Percentiles rank a stretch among this genome's conserved stretches.
Conservation (phyloP, 2,797 vertebrate species). For the Poecilia wingei region DNA sequence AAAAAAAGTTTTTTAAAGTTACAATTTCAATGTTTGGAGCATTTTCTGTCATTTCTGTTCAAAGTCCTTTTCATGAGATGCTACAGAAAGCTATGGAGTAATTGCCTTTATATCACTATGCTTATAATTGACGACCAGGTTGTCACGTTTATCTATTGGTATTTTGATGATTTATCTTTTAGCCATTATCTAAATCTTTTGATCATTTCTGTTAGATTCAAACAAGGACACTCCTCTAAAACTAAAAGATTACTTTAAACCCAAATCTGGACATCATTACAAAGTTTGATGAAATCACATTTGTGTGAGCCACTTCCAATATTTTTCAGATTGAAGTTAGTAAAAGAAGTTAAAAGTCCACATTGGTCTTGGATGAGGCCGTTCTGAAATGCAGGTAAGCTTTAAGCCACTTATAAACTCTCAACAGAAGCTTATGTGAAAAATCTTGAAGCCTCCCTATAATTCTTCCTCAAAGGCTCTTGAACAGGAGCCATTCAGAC, state of each 20-base stretch:
- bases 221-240: background rate
- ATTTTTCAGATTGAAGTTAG: background rate
- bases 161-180: background rate
- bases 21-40: background rate
- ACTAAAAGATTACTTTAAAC: background rate
- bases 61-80: background rate
- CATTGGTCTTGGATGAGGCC: background rate
- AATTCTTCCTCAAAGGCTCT: slow-evolving; percentile 48
- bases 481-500: slow-evolving; percentile 40
- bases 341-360: background rate
- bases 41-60: background rate
- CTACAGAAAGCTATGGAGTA: background rate
- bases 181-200: background rate
- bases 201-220: background rate
- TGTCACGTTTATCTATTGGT: background rate
- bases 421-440: background rate
- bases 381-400: background rate
- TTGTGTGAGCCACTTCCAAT: background rate
- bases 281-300: background rate
- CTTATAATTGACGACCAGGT: background rate
- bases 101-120: background rate
- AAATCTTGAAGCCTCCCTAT: background rate
- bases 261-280: background rate
- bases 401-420: background rate
- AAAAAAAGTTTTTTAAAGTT: background rate